Conservation (phyloP, 2,888 invertebrate species). For the Dorcus hopei region DNA sequence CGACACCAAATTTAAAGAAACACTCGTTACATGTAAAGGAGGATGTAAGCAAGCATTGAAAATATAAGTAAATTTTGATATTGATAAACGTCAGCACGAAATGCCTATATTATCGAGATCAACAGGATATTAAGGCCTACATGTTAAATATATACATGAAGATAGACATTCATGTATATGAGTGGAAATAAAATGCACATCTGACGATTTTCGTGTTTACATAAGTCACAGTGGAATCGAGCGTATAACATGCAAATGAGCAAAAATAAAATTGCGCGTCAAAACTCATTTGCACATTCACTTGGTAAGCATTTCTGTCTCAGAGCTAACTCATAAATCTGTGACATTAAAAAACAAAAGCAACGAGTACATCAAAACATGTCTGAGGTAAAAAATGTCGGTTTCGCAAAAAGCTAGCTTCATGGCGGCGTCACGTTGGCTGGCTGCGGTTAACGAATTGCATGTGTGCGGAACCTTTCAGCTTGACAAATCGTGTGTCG, state of each 20-base stretch:
- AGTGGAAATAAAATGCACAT: neutral
- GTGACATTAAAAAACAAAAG: slow-evolving; percentile 45
- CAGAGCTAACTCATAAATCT: slow-evolving; percentile 40
- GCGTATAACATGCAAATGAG: neutral
- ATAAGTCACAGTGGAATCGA: neutral
- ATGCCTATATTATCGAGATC: too few relatives aligned
- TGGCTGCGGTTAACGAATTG: slow-evolving; percentile 49
- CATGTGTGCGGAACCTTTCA: slow-evolving; percentile 51
- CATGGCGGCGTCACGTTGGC: slow-evolving; percentile 49
- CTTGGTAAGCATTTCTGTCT: slow-evolving; percentile 35
- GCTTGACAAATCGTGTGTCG: slow-evolving; percentile 49
- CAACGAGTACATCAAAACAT: slow-evolving; percentile 46
- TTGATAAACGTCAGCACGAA: too few relatives aligned
- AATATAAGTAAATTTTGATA: too few relatives aligned
- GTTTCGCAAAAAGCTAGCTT: slow-evolving; percentile 44
- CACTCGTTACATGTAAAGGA: too few relatives aligned
- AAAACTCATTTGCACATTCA: slow-evolving; percentile 37
- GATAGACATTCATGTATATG: too few relatives aligned
- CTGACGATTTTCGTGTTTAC: neutral
- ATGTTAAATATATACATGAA: too few relatives aligned
- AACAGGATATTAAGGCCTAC: too few relatives aligned
- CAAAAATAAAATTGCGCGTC: slow-evolving; percentile 16
- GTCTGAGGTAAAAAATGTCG: slow-evolving; percentile 44
- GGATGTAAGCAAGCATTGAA: too few relatives aligned
- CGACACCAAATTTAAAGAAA: too few relatives aligned